phyloP scores from a whole-genome alignment of 2,113 vertebrate species.

The Gadus macrocephalus region DNA sequence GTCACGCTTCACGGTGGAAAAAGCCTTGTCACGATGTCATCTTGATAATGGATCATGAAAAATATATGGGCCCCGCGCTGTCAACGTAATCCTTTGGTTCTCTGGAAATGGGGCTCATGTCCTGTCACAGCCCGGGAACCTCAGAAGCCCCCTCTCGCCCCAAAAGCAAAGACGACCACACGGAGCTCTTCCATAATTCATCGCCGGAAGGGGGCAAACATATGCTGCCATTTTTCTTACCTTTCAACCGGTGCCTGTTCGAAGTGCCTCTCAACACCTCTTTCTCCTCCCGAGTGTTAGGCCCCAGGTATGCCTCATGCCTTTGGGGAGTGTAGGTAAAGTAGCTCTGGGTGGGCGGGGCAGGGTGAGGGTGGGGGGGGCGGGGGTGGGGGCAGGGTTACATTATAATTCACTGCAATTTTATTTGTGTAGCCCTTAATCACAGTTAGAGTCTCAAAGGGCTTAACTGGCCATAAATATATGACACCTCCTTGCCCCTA shows the following conservation, averaged over 20 bases:
- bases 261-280: slow-evolving; percentile 44
- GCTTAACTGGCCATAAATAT: no score
- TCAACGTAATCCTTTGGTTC: slow-evolving; percentile 52
- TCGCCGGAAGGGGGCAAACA: slow-evolving; percentile 59
- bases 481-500: no score
- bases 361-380: no score
- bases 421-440: no score
- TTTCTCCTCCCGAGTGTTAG: slow-evolving; percentile 4
- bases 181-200: slow-evolving; percentile 61
- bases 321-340: slow-evolving; percentile 37
- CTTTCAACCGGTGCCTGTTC: slow-evolving; percentile 18
- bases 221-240: slow-evolving; percentile 55
- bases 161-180: slow-evolving; percentile 46
- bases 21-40: slow-evolving; percentile 45
- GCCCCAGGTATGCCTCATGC: slow-evolving; percentile 31
- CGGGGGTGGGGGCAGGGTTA: not conserved
- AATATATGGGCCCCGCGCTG: slow-evolving; percentile 51
- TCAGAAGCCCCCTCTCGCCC: slow-evolving; percentile 35
- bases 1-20: slow-evolving; percentile 33
- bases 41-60: slow-evolving; percentile 66
- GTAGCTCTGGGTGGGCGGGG: slow-evolving; percentile 15
- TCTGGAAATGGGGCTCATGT: slow-evolving; percentile 54
- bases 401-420: not conserved
- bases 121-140: slow-evolving; percentile 47
- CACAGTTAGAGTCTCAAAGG: no score